Percentiles rank a stretch among this genome's conserved stretches.
phyloP scores from a whole-genome alignment of 2,888 invertebrate species.

The Meloe dianella region DNA sequence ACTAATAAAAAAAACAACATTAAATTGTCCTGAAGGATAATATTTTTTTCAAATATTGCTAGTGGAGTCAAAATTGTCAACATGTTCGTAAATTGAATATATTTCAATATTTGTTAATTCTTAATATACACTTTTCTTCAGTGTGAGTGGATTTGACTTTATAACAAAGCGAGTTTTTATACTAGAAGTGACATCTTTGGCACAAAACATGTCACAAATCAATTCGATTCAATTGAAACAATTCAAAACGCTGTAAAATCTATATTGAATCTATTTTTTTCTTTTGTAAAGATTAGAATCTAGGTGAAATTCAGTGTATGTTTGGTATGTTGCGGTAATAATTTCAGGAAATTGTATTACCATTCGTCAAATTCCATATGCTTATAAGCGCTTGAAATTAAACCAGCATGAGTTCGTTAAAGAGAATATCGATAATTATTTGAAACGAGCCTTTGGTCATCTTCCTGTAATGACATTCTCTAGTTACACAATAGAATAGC shows the following conservation, averaged over 20 bases:
- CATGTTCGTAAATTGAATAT: background rate
- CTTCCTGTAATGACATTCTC: background rate
- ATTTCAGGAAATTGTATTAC: background rate
- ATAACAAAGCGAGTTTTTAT: background rate
- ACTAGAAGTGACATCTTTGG: background rate
- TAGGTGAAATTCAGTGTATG: background rate
- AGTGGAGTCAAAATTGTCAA: background rate
- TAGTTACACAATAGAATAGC: background rate
- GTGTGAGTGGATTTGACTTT: background rate
- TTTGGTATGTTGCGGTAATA: background rate
- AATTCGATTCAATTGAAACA: background rate
- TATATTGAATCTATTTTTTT: background rate
- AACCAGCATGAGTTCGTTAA: background rate
- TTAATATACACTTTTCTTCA: background rate
- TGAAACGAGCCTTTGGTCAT: background rate
- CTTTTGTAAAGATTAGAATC: background rate
- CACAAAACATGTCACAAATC: background rate
- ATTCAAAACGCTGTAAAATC: background rate
- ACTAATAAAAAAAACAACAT: background rate
- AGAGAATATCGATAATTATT: background rate
- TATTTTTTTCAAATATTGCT: background rate
- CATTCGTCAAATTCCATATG: constrained; percentile 1
- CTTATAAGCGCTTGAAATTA: constrained; percentile 6
- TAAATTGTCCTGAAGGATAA: background rate
- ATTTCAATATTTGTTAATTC: background rate